Percentiles rank a stretch among this genome's conserved stretches.
phyloP scores from a whole-genome alignment of 2,113 vertebrate genomes.

The Paramisgurnus dabryanus region DNA sequence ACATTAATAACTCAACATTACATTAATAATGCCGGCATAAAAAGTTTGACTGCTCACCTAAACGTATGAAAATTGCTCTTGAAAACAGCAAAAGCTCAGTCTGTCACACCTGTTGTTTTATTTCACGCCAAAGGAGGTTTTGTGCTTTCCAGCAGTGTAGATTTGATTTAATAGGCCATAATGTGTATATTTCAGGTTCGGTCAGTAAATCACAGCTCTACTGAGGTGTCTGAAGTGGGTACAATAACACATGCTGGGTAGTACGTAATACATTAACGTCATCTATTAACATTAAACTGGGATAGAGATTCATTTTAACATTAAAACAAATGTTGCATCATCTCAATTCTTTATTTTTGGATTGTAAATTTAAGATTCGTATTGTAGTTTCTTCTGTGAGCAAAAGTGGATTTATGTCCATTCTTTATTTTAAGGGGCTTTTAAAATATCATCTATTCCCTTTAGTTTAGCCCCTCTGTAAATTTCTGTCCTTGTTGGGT shows the following conservation, averaged over 20 bases:
- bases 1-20: too few species aligned
- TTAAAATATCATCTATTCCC: conserved; percentile 28
- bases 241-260: too few species aligned
- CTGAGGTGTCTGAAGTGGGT: neutral
- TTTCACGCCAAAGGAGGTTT: conserved; percentile 12
- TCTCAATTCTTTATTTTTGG: too few species aligned
- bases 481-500: conserved; percentile 9
- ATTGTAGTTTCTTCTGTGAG: neutral
- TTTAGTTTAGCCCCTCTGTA: conserved; percentile 5
- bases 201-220: conserved; percentile 17
- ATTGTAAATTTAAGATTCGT: neutral
- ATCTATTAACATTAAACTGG: too few species aligned
- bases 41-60: too few species aligned
- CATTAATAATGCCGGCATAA: too few species aligned
- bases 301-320: too few species aligned
- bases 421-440: neutral
- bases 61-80: too few species aligned
- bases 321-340: too few species aligned
- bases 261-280: neutral
- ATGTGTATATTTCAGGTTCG: conserved; percentile 11
- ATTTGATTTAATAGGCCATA: conserved; percentile 31
- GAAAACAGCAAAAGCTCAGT: neutral
- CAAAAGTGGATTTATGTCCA: neutral
- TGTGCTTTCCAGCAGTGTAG: conserved; percentile 6
- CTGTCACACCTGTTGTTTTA: neutral